Conservation (phyloP, 2,888 invertebrate species). For the Hylaea fasciaria region DNA sequence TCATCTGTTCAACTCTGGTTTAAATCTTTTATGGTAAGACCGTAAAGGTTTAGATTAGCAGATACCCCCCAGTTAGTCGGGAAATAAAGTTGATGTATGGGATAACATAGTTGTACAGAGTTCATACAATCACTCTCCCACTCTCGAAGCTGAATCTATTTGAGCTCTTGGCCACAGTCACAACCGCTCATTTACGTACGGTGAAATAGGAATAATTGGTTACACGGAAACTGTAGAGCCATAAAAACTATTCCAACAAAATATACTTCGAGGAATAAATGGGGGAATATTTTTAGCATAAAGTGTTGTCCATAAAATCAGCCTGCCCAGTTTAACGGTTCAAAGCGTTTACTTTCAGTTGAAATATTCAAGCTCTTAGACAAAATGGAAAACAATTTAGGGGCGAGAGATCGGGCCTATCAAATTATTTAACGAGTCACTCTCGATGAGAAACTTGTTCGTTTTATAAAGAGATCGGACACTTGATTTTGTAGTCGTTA, state of each 20-base stretch:
- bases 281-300: conserved; percentile 30
- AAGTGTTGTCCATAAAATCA: conserved; percentile 31
- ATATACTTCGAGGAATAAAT: conserved; percentile 29
- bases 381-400: conserved; percentile 40
- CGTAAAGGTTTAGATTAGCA: too few relatives aligned
- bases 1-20: too few relatives aligned
- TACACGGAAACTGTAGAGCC: conserved; percentile 30
- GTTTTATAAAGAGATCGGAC: conserved; percentile 35
- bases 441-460: conserved; percentile 37
- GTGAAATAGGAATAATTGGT: conserved; percentile 23
- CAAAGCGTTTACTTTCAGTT: conserved; percentile 33
- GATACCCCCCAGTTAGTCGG: too few relatives aligned
- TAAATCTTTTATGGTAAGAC: too few relatives aligned
- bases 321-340: conserved; percentile 27
- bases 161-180: conserved; percentile 8
- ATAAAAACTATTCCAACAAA: conserved; percentile 34
- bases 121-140: not conserved
- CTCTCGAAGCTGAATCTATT: not conserved
- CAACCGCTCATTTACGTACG: not conserved
- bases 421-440: conserved; percentile 39
- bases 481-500: conserved; percentile 50
- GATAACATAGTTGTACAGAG: not conserved
- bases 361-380: conserved; percentile 35
- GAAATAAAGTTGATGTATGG: not conserved
- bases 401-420: conserved; percentile 35